Percentiles rank a stretch among this genome's conserved stretches.
phyloP scores from a whole-genome alignment of 1,140 invertebrate genomes.

The Lethrus apterus region DNA sequence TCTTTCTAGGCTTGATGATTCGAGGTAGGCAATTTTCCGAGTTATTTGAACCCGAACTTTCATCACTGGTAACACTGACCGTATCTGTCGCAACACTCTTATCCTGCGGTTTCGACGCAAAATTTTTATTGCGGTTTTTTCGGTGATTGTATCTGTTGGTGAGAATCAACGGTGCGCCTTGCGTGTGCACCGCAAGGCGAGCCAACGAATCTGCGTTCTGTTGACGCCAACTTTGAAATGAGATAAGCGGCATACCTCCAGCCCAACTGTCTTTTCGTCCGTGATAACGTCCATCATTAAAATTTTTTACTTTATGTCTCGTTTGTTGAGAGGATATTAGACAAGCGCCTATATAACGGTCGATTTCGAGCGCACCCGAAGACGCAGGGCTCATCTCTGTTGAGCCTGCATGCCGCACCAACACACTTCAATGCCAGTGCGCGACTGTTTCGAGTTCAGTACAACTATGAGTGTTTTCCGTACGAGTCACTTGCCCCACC shows the following conservation, averaged over 20 bases:
- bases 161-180: conserved; percentile 67
- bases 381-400: conserved; percentile 55
- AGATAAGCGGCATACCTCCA: conserved; percentile 34
- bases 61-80: conserved; percentile 65
- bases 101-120: conserved; percentile 25
- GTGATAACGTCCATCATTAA: not conserved
- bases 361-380: conserved; percentile 50
- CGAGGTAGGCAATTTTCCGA: conserved; percentile 71
- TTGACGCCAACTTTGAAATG: conserved; percentile 26
- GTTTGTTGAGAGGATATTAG: conserved; percentile 48
- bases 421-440: too few relatives aligned
- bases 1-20: conserved; percentile 81
- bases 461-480: too few relatives aligned
- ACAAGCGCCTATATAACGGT: conserved; percentile 59
- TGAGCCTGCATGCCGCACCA: not conserved
- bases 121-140: conserved; percentile 25
- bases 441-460: too few relatives aligned
- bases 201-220: conserved; percentile 36
- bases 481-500: not conserved
- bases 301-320: not conserved
- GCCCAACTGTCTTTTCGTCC: conserved; percentile 39
- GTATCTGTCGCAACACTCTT: conserved; percentile 49
- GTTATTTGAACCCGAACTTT: conserved; percentile 61
- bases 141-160: conserved; percentile 41
- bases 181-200: conserved; percentile 65